Evolutionary conservation across 2,797 vertebrate species (phyloP).

Genomic region (Hydrocynus forskahlii): DNA sequence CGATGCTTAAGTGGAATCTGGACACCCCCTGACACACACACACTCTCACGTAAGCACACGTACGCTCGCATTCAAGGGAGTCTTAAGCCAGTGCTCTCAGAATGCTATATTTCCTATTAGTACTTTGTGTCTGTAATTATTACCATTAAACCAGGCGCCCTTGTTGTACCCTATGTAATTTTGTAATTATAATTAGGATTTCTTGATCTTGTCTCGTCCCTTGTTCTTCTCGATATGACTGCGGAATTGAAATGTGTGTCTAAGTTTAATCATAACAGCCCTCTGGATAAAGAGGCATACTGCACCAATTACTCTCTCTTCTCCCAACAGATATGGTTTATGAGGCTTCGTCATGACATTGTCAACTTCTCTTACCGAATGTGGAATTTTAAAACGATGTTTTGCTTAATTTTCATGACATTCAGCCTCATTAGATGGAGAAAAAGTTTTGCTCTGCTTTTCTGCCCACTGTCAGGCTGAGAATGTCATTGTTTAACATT

Average conservation of each 20-base stretch:
- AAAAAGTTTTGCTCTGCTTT: conserved; percentile 13
- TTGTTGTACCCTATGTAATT: conserved; percentile 73
- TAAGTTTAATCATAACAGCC: conserved; percentile 65
- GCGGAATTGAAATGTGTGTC: conserved; percentile 71
- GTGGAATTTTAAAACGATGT: conserved; percentile 28
- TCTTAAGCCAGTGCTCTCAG: conserved; percentile 64
- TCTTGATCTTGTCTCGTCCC: conserved; percentile 75
- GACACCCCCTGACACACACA: conserved; percentile 41
- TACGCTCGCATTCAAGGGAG: conserved; percentile 41
- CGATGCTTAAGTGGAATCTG: conserved; percentile 54
- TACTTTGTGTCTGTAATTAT: conserved; percentile 72
- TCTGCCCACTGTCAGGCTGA: background rate
- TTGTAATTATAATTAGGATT: conserved; percentile 76
- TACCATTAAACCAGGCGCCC: conserved; percentile 67
- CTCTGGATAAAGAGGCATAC: conserved; percentile 62
- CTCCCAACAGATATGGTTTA: conserved; percentile 55
- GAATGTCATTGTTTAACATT: conserved; percentile 8
- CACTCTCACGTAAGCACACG: conserved; percentile 23
- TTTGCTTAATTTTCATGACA: conserved; percentile 42
- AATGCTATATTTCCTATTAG: conserved; percentile 68
- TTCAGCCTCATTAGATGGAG: conserved; percentile 43
- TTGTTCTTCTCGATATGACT: conserved; percentile 70
- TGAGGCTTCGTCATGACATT: conserved; percentile 41
- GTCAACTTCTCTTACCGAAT: conserved; percentile 35
- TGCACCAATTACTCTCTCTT: conserved; percentile 57